Evolutionary conservation across 1,140 invertebrate genomes (phyloP), one percentile per base, ranked within the genome.

Genomic region (Dendrolimus kikuchii): DNA sequence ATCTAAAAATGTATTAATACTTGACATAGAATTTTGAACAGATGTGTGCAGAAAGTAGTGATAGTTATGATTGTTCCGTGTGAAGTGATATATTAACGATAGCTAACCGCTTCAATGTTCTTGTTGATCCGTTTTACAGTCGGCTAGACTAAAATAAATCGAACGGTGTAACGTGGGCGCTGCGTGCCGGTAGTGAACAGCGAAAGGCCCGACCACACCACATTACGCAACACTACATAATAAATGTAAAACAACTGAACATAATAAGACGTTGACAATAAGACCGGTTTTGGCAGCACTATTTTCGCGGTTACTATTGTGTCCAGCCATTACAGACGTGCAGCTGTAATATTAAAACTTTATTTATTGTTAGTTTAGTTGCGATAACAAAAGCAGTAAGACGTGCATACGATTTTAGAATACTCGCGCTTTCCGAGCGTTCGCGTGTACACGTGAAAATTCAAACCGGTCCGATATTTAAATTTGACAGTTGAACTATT

Each of bases 101-200:
- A 46, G 53, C 53, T 48, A 42, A 64, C 57, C 53, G 53, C 53
- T 62, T 49, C 10, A 9, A 41, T 37, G 38, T 36, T 8, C 23
- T 44, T 38, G n/a, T n/a, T 41, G 41, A 43, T 42, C 7, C 7
- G 41, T 44, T 64, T 56, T 40, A 46, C 60, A 69, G 66, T 59
- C 56, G 61, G 57, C 51, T 57, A 57, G 60, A 71, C 73, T 50
- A 78, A 78, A 78, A 78, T 76, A 78, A 74, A 71, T 69, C 65
- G 60, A 69, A 64, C 55, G 51, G 54, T 63, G 47, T 53, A 63
- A 58, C 63, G 64, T 72, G 66, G 67, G 71, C 42, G 57, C 51
- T 62, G 58, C 57, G 46, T 57, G 59, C 63, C 66, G 67, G 64
- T 79, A 76, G 69, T 67, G 39, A 50, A 40, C 49, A 57, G 59